phyloP scores from a whole-genome alignment of 2,113 vertebrate species.

The Percina caprodes region DNA sequence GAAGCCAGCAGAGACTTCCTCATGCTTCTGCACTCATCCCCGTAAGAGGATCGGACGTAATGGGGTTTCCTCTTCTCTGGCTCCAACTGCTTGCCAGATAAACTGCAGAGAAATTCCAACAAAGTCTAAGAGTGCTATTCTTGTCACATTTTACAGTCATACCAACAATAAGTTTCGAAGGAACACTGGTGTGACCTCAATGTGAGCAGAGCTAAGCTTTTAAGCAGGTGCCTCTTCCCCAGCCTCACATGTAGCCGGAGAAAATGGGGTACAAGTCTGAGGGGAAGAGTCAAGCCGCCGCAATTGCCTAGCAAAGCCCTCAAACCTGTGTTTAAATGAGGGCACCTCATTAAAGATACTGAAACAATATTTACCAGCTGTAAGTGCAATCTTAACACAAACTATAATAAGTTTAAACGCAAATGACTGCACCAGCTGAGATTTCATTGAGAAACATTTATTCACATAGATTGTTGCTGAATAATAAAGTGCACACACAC shows the following conservation, averaged over 20 bases:
- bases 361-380: conserved; percentile 30
- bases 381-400: conserved; percentile 6
- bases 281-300: conserved; percentile 34
- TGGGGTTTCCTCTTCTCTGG: conserved; percentile 72
- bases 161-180: conserved; percentile 45
- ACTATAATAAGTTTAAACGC: conserved; percentile 10
- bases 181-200: conserved; percentile 59
- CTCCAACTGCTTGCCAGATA: conserved; percentile 69
- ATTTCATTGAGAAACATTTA: conserved; percentile 63
- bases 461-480: conserved; percentile 39
- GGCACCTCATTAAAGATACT: conserved; percentile 30
- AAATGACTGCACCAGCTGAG: conserved; percentile 11
- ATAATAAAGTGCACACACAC: conserved; percentile 60
- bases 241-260: conserved; percentile 4
- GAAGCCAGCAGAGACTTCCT: conserved; percentile 65
- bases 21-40: conserved; percentile 73
- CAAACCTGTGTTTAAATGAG: conserved; percentile 22
- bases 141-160: conserved; percentile 61
- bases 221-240: conserved; percentile 53
- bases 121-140: conserved; percentile 57
- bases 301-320: conserved; percentile 2
- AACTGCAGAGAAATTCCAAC: conserved; percentile 65
- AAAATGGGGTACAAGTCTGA: conserved; percentile 44
- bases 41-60: conserved; percentile 80
- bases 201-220: conserved; percentile 55